A percentile compares a stretch with the other conserved stretches of the same genome.
Conservation (phyloP, 2,113 vertebrate genomes). For the Vanacampus margaritifer region DNA sequence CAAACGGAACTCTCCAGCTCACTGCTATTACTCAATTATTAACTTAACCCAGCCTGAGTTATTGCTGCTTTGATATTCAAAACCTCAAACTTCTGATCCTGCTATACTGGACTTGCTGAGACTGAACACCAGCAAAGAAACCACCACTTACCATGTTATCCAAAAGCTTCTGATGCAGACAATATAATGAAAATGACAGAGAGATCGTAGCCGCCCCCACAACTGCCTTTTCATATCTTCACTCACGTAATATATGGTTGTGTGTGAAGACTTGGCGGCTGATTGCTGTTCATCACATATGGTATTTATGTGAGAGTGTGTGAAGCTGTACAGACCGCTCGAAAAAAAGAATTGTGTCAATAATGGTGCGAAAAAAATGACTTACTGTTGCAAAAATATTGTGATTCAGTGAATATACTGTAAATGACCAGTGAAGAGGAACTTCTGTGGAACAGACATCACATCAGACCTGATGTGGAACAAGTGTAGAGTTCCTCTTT, state of each 20-base stretch:
- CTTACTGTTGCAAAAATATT: no score
- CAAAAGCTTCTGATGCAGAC: neutral
- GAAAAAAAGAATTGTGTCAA: neutral
- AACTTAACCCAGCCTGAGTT: slow-evolving; percentile 16
- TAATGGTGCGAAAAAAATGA: no score
- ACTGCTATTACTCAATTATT: slow-evolving; percentile 31
- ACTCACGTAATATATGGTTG: neutral
- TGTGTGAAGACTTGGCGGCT: neutral
- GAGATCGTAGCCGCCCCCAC: neutral
- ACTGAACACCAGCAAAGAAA: neutral
- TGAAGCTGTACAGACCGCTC: neutral
- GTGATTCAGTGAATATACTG: neutral
- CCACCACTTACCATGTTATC: neutral
- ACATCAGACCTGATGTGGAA: neutral
- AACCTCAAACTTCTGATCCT: neutral
- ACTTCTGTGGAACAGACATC: neutral
- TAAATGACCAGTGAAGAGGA: neutral
- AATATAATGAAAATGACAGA: neutral
- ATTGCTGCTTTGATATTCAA: slow-evolving; percentile 8
- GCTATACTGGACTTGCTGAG: neutral
- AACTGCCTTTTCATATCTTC: neutral
- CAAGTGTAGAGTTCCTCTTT: neutral
- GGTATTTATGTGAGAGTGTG: neutral
- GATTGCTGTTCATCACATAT: neutral
- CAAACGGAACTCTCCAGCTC: no score